Base-by-base conservation (phyloP, 2,888 invertebrate species). In the Polylopha cassiicola region DNA sequence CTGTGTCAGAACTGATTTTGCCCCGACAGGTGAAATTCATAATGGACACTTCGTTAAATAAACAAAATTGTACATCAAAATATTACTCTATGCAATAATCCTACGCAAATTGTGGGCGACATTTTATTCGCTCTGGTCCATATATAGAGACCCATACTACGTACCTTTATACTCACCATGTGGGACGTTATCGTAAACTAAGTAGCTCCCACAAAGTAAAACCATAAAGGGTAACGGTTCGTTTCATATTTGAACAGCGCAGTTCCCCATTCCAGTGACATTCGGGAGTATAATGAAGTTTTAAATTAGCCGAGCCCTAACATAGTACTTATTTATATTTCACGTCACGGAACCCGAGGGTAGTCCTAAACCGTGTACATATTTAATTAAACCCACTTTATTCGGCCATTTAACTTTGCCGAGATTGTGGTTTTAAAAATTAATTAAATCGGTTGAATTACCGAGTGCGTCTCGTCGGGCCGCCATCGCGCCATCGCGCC, bases 281-380 rank as follows among this genome's bases (percentile, higher is more conserved):
- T 39, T 28, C 28, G 7, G 17, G 38, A 22, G n/a, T n/a, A 30
- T 41, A 41, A 41, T 36, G 41, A 41, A 41, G 41, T 41, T 41
- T 41, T 36, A 41, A 41, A 41, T 41, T 41, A 39, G 26, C 36
- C 9, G 24, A 34, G 24, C 39, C 39, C 29, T 34, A 36, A 36
- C 41, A 36, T 41, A 41, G 39, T 39, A 41, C 34, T 41, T 36
- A 41, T 41, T 36, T 41, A 41, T 41, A 41, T 41, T 41, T 41
- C 36, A 41, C 26, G 30, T 21, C 29, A 20, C 39, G 39, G 33
- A n/a, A 11, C 41, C 29, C 24, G 13, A 16, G 41, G 41, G 41
- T 21, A 30, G 36, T 21, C 36, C 41, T 41, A 5, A 9, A 3
- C n/a, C 14, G 30, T 14, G 21, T 41, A 30, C 24, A 41, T 41